Percentiles rank a stretch among this genome's conserved stretches.
Evolutionary conservation across 2,797 vertebrate species (phyloP).

Genomic region (Diceros bicornis): DNA sequence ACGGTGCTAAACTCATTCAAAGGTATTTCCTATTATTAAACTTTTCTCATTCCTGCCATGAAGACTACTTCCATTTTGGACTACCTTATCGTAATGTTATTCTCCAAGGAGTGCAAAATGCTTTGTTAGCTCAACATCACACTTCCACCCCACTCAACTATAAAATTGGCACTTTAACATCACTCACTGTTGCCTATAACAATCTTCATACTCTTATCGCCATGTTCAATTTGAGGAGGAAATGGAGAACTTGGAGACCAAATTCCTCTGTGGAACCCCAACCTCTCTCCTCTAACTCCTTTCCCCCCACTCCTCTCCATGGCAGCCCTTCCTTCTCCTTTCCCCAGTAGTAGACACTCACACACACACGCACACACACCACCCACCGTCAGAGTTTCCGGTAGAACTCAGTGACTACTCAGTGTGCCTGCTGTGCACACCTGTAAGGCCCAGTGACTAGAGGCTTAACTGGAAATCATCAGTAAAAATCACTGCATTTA

Average conservation of each 20-base stretch:
- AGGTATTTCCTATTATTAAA: not conserved
- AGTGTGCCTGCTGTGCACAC: not conserved
- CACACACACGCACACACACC: not conserved
- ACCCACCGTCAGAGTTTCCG: not conserved
- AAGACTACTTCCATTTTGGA: not conserved
- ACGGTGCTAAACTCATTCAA: not conserved
- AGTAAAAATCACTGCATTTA: not conserved
- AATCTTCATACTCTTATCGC: not conserved
- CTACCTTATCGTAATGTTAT: not conserved
- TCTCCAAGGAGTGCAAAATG: not conserved
- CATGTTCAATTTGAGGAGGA: not conserved
- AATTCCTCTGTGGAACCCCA: not conserved
- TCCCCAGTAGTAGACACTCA: fast-evolving
- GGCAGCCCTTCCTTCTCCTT: not conserved
- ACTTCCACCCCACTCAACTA: not conserved
- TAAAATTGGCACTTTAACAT: fast-evolving
- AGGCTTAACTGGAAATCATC: not conserved
- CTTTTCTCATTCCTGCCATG: not conserved
- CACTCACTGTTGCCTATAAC: fast-evolving
- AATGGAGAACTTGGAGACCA: no score
- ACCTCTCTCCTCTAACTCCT: not conserved
- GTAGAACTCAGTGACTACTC: no score
- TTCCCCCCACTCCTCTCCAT: no score
- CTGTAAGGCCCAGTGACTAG: not conserved
- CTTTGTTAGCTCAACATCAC: not conserved